Conservation (phyloP, 2,888 invertebrate species). For the Sphecodes monilicornis region DNA sequence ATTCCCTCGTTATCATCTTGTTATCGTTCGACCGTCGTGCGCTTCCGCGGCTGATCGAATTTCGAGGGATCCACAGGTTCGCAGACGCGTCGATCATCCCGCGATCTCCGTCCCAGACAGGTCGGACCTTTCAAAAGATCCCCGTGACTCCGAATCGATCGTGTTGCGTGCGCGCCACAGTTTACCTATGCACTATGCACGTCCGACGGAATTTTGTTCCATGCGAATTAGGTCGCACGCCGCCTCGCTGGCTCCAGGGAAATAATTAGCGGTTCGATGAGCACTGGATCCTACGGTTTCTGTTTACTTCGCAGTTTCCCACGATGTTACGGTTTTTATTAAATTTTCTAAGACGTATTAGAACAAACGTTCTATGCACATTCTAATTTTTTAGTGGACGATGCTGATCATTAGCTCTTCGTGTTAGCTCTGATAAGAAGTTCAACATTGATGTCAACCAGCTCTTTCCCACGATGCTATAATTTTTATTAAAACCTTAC, state of each 20-base stretch:
- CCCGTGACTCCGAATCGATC: background rate
- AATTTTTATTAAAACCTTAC: too few relatives aligned
- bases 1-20: slow-evolving; percentile 81
- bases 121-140: background rate
- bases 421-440: too few relatives aligned
- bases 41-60: slow-evolving; percentile 67
- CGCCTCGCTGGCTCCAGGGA: background rate
- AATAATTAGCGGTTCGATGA: slow-evolving; percentile 13
- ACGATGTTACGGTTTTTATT: background rate
- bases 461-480: too few relatives aligned
- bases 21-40: slow-evolving; percentile 75
- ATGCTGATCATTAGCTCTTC: too few relatives aligned
- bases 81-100: slow-evolving; percentile 15
- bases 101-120: slow-evolving; percentile 12
- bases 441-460: too few relatives aligned
- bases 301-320: too few relatives aligned
- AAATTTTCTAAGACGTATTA: background rate
- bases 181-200: background rate
- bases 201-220: background rate
- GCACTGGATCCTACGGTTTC: background rate
- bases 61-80: slow-evolving; percentile 30
- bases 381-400: too few relatives aligned
- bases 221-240: background rate
- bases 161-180: background rate
- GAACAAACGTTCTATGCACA: too few relatives aligned